Conservation (phyloP, 1,140 invertebrate species). For the Zaprionus davidi region DNA sequence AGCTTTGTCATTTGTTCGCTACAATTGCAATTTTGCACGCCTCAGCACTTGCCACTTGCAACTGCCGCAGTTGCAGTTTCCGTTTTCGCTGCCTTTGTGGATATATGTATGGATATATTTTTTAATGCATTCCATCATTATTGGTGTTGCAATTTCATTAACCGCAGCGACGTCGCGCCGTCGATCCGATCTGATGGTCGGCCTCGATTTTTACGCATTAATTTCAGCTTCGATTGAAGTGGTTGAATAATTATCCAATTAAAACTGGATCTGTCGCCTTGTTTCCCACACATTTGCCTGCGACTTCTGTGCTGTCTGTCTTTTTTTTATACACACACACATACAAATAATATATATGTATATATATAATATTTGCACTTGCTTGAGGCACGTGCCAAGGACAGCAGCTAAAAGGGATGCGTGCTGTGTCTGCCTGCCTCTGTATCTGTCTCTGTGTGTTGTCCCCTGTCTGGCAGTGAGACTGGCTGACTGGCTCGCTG, state of each 20-base stretch:
- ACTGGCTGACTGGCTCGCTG: conserved; percentile 50
- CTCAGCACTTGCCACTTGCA: conserved; percentile 21
- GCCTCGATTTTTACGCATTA: conserved; percentile 38
- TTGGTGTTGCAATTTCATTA: conserved; percentile 34
- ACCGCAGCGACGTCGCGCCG: conserved; percentile 11
- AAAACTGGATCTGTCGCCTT: conserved; percentile 58
- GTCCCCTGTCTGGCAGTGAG: conserved; percentile 36
- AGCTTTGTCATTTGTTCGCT: not conserved
- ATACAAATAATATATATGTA: not conserved
- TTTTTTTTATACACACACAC: not conserved
- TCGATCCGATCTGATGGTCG: not conserved
- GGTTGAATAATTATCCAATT: conserved; percentile 79
- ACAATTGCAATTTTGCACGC: conserved; percentile 11
- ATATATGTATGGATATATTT: not conserved
- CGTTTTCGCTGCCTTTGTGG: not conserved
- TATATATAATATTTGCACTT: conserved; percentile 12
- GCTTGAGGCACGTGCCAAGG: conserved; percentile 41
- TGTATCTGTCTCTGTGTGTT: conserved; percentile 54
- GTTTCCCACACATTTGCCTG: conserved; percentile 26
- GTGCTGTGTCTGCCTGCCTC: conserved; percentile 15
- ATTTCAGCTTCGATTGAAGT: conserved; percentile 65
- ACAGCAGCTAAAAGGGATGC: conserved; percentile 36
- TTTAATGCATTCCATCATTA: conserved; percentile 31
- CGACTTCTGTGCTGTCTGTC: not conserved
- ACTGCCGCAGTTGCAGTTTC: not conserved